phyloP scores from a whole-genome alignment of 1,140 invertebrate genomes.

The Probaryconus sp. region DNA sequence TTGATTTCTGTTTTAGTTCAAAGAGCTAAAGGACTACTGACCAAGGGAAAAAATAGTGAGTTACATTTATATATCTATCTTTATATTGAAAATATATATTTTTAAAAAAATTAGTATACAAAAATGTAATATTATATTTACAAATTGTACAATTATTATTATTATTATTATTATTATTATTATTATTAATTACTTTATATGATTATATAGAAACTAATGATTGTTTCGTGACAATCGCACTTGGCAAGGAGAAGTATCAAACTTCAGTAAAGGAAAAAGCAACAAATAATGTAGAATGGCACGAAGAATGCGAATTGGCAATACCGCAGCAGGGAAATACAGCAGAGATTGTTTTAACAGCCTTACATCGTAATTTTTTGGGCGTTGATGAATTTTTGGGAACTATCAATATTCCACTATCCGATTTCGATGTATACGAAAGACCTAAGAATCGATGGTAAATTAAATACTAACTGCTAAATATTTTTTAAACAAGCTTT shows the following conservation, averaged over 20 bases:
- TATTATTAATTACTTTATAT: conserved; percentile 44
- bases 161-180: conserved; percentile 29
- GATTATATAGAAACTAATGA: conserved; percentile 87
- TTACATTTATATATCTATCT: conserved; percentile 18
- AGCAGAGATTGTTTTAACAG: conserved; percentile 90
- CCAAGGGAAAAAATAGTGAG: conserved; percentile 91
- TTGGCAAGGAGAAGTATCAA: conserved; percentile 97
- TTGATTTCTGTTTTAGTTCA: conserved; percentile 81
- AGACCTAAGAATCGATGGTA: conserved; percentile 90
- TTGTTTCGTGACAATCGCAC: conserved; percentile 95
- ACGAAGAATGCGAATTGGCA: conserved; percentile 96
- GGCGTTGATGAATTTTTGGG: conserved; percentile 97
- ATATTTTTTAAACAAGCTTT: too few species aligned
- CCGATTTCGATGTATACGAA: conserved; percentile 93
- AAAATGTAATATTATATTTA: too few species aligned
- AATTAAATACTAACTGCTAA: too few species aligned
- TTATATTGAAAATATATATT: too few species aligned
- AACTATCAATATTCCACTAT: conserved; percentile 87
- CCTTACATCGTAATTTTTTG: conserved; percentile 91
- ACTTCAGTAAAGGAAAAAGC: conserved; percentile 96
- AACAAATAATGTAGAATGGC: conserved; percentile 90
- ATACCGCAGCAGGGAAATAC: conserved; percentile 93
- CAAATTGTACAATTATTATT: conserved; percentile 4
- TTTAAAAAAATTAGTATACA: too few species aligned
- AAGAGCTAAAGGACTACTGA: conserved; percentile 84